Base-by-base conservation (phyloP, 1,140 invertebrate species). In the Campoletis sonorensis region DNA sequence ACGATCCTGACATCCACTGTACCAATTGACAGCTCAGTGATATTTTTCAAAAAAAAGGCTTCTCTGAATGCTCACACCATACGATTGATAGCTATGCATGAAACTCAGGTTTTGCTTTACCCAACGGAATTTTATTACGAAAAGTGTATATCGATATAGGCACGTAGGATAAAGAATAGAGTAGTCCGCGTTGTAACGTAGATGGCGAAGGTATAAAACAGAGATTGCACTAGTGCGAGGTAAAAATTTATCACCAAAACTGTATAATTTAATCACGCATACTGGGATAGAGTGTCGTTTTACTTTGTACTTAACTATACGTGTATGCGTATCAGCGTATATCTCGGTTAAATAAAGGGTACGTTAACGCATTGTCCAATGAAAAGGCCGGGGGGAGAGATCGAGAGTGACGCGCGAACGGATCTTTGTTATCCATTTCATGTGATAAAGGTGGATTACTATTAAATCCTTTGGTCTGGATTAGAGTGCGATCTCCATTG, bases 221-320 rank as follows among this genome's bases (percentile, higher is more conserved):
- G 40, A 72, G 33, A 72, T 49, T 49, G 40, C 37, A 21, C 27
- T 72, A 54, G 72, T n/a, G 0, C 15, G 26, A 75, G 49, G 10
- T 11, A 75, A 26, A 75, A 75, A 75, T 75, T 75, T 75, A 75
- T 75, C 33, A 49, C 33, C 72, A 49, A 75, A 75, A 75, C 72
- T 23, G 72, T 75, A 75, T 54, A 75, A 75, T 75, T 75, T 75
- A 75, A 75, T 75, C 72, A 30, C 49, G 54, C 72, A 54, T 30
- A 54, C 27, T 4, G 26, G 4, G 15, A 16, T 21, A 33, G 30
- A 16, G 16, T 33, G 27, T 70, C 67, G 26, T 70, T 70, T 33
- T 33, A 33, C 67, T 13, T 33, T 21, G 30, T 33, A 21, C 15
- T 33, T 30, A 18, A 4, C 1, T 70, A 33, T 70, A 33, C 13